Conservation (phyloP, 2,888 invertebrate species). For the Diabrotica balteata region DNA sequence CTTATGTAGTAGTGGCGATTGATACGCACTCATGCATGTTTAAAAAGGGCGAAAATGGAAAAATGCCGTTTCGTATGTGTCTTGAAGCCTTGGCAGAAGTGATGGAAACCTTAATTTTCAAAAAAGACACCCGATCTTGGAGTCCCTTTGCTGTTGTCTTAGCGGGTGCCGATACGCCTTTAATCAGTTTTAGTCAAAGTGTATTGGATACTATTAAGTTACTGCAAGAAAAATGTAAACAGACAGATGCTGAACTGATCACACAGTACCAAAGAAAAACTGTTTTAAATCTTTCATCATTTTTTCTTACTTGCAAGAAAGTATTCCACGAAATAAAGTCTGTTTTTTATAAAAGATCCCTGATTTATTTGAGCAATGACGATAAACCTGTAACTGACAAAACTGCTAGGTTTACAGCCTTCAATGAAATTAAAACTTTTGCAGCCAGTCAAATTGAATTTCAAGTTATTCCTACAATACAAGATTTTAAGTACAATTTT, state of each 20-base stretch:
- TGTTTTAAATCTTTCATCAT: constrained; percentile 45
- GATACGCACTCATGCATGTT: constrained; percentile 52
- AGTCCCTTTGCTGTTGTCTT: constrained; percentile 48
- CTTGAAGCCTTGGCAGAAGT: constrained; percentile 47
- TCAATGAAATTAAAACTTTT: constrained; percentile 52
- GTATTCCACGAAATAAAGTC: constrained; percentile 47
- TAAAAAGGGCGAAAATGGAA: constrained; percentile 36
- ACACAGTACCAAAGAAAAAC: constrained; percentile 42
- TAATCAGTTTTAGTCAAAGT: constrained; percentile 44
- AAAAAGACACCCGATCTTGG: constrained; percentile 40
- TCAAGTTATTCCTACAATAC: constrained; percentile 44
- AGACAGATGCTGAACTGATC: constrained; percentile 41
- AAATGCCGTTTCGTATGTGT: constrained; percentile 45
- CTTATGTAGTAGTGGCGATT: constrained; percentile 50
- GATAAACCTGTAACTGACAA: constrained; percentile 48
- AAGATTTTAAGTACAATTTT: constrained; percentile 44
- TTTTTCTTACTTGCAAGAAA: constrained; percentile 49
- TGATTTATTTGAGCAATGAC: constrained; percentile 51
- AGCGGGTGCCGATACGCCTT: constrained; percentile 42
- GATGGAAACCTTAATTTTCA: constrained; percentile 47
- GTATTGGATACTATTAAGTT: constrained; percentile 45
- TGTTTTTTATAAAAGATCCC: constrained; percentile 41
- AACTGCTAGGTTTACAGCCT: constrained; percentile 45
- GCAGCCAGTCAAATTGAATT: constrained; percentile 43
- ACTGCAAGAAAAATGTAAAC: constrained; percentile 38